A percentile compares a stretch with the other conserved stretches of the same genome.
phyloP scores from a whole-genome alignment of 2,113 vertebrate species.

The Calyptomena viridis region DNA sequence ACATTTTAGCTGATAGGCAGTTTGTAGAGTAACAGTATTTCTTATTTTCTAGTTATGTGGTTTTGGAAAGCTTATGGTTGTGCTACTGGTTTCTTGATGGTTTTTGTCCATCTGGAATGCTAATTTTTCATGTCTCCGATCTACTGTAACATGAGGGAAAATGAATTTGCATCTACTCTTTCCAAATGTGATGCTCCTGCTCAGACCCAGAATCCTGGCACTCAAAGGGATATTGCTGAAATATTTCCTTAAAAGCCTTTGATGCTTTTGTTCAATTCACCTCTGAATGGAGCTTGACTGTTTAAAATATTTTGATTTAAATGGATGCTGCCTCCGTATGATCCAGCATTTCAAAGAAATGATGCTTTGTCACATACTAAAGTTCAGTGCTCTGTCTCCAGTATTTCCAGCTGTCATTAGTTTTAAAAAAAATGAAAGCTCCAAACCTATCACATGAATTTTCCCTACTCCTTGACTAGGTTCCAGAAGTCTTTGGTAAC shows the following conservation, averaged over 20 bases:
- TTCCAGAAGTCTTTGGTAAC: background rate
- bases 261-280: background rate
- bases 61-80: background rate
- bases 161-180: background rate
- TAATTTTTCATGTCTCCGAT: background rate
- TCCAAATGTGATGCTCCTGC: background rate
- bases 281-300: background rate
- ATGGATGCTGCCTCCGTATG: background rate
- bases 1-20: background rate
- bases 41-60: background rate
- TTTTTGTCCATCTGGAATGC: background rate
- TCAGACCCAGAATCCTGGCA: background rate
- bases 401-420: background rate
- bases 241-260: background rate
- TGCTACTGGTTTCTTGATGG: background rate
- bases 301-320: background rate
- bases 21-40: background rate
- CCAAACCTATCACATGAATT: background rate
- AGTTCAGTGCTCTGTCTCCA: background rate
- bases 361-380: background rate
- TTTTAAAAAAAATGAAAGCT: background rate
- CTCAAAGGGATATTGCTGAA: background rate
- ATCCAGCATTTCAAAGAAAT: background rate
- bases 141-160: background rate
- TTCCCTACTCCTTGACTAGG: background rate